Evolutionary conservation across 2,888 invertebrate species (phyloP).

Genomic region (Tiphia femorata): DNA sequence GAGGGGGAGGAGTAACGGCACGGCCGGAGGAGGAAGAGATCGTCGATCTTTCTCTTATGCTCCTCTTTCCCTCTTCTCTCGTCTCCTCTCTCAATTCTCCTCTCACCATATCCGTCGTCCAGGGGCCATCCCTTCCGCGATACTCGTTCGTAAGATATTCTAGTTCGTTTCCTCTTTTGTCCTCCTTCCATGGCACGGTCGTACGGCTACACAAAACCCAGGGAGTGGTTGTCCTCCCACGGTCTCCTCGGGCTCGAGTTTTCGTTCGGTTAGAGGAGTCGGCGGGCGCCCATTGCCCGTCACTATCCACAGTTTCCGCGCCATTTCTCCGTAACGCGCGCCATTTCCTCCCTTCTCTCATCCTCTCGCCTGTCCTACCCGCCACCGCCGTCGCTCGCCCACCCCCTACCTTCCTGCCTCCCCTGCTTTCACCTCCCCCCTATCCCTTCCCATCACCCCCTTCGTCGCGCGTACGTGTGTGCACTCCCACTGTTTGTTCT

Average conservation of each 20-base stretch:
- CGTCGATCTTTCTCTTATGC: slow-evolving; percentile 33
- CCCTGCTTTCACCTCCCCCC: slow-evolving; percentile 27
- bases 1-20: background rate
- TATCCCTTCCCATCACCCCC: slow-evolving; percentile 27
- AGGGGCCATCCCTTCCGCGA: slow-evolving; percentile 41
- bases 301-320: slow-evolving; percentile 69
- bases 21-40: background rate
- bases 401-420: background rate
- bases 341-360: slow-evolving; percentile 66
- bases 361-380: slow-evolving; percentile 31
- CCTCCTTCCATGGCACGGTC: slow-evolving; percentile 41
- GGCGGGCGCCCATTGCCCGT: slow-evolving; percentile 62
- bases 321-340: slow-evolving; percentile 69
- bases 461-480: slow-evolving; percentile 25
- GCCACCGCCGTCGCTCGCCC: slow-evolving; percentile 18
- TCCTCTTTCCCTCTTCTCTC: slow-evolving; percentile 25
- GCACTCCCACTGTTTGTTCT: slow-evolving; percentile 61
- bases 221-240: slow-evolving; percentile 57
- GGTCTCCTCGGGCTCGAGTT: slow-evolving; percentile 50
- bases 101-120: slow-evolving; percentile 9
- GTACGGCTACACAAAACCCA: slow-evolving; percentile 30
- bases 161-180: slow-evolving; percentile 62
- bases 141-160: slow-evolving; percentile 53
- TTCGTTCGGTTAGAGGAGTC: slow-evolving; percentile 53
- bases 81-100: slow-evolving; percentile 23